phyloP scores from a whole-genome alignment of 2,113 vertebrate genomes.

The Paramisgurnus dabryanus region DNA sequence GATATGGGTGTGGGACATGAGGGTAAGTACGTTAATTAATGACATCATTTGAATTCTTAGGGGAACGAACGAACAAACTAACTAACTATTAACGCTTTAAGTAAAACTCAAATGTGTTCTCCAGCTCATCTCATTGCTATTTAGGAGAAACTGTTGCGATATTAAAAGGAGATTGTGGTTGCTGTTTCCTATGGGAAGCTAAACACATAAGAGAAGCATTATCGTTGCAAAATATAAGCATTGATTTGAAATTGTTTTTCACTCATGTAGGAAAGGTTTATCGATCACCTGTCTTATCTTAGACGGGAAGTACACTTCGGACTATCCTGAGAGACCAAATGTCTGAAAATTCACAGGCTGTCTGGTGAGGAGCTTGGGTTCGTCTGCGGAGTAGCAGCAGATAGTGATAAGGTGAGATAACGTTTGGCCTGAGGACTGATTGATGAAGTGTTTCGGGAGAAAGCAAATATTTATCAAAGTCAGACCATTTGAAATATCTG shows the following conservation, averaged over 20 bases:
- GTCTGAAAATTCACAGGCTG: slow-evolving; percentile 22
- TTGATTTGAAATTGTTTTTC: slow-evolving; percentile 23
- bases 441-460: slow-evolving; percentile 31
- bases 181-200: neutral
- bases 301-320: neutral
- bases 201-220: neutral
- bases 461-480: slow-evolving; percentile 42
- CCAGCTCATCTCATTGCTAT: no score
- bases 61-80: no score
- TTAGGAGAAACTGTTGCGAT: no score
- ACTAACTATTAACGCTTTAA: no score
- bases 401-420: slow-evolving; percentile 17
- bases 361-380: slow-evolving; percentile 38
- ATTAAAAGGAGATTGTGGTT: no score
- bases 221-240: neutral
- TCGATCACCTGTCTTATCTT: slow-evolving; percentile 31
- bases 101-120: no score
- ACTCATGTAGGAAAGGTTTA: slow-evolving; percentile 31
- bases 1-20: no score
- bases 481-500: slow-evolving; percentile 15
- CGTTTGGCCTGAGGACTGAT: slow-evolving; percentile 49
- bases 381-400: slow-evolving; percentile 19
- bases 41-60: no score
- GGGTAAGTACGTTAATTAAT: no score
- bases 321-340: slow-evolving; percentile 1